Base-by-base conservation (phyloP, 2,113 vertebrate genomes). In the Hypocryptadius cinnamomeus region DNA sequence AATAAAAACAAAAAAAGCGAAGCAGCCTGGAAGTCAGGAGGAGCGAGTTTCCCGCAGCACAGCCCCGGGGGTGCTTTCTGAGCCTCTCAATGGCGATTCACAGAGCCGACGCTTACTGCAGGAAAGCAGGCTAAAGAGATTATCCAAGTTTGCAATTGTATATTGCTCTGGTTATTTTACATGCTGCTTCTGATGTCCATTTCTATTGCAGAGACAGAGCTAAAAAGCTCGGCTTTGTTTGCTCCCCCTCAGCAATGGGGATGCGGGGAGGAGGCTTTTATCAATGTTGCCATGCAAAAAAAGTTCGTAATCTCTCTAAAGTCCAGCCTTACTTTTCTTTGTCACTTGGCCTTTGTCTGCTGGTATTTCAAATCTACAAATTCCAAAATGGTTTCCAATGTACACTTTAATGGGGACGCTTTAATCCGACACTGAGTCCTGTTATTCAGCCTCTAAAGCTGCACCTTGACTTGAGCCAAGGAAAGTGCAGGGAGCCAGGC, bases 91-190 rank as follows among this genome's bases (percentile, higher is more conserved):
- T 93, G 31, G 85, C 2, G 59, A 94, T 85, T 95, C 95, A 93
- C 42, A 87, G 76, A 68, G 85, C 78, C 2, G 7, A 4, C 7
- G 45, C 93, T 95, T 57, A 64, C 93, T 56, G 92, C 51, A 78
- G 69, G 90, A 83, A 95, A 93, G 92, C 92, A 42, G 85, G 45
- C 96, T 97, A 92, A 97, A 97, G 96, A 95, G 95, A 97, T 96
- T 97, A 97, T 87, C 76, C 16, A 23, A 87, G 93, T 94, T 78
- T 92, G 96, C 93, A 95, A 96, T 95, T 97, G 95, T 96, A 10
- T 85, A 70, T 71, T 1, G 73, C 31, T 90, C 78, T 96, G 95
- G 93, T 94, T 97, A 95, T 97, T 97, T 95, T 92, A 93, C 93
- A 96, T 88, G 91, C 44, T 15, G 39, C 89, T 91, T 97, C 96